Conservation (phyloP, 2,888 invertebrate genomes). For the Caenorhabditis sp. region DNA sequence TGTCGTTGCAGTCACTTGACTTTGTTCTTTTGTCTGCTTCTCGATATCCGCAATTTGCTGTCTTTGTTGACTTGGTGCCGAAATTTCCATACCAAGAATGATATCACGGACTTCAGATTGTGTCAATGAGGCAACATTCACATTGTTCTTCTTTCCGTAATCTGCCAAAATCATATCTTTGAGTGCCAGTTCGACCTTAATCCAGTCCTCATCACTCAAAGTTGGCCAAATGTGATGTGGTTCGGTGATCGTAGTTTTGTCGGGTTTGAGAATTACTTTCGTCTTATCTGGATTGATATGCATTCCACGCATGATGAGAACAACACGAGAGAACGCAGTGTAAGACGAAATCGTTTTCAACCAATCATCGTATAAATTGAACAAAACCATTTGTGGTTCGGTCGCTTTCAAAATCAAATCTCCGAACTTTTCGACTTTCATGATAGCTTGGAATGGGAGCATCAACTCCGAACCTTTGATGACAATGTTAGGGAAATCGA, state of each 20-base stretch:
- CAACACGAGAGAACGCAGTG: slow-evolving; percentile 95
- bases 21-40: slow-evolving; percentile 98
- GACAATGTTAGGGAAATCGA: slow-evolving; percentile 99
- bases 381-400: slow-evolving; percentile 99
- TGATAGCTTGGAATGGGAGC: slow-evolving; percentile 88
- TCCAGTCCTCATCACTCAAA: slow-evolving; percentile 97
- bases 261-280: slow-evolving; percentile 96
- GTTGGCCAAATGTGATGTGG: slow-evolving; percentile 99
- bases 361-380: slow-evolving; percentile 99
- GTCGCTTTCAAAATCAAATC: slow-evolving; percentile 98
- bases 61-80: slow-evolving; percentile 96
- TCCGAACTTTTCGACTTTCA: slow-evolving; percentile 90
- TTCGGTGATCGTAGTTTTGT: slow-evolving; percentile 98
- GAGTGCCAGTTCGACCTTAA: slow-evolving; percentile 93
- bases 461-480: slow-evolving; percentile 99
- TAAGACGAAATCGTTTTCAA: slow-evolving; percentile 98
- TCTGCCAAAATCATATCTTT: slow-evolving; percentile 98
- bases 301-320: slow-evolving; percentile 91
- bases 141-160: slow-evolving; percentile 99
- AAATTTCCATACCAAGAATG: slow-evolving; percentile 99
- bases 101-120: slow-evolving; percentile 98
- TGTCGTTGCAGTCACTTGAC: slow-evolving; percentile 89
- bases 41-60: slow-evolving; percentile 99
- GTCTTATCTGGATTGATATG: slow-evolving; percentile 99
- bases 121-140: slow-evolving; percentile 96